A percentile compares a stretch with the other conserved stretches of the same genome.
These are phyloP conservation scores for Trematocara variabile DNA, from an alignment of 2,113 vertebrate genomes.

Conservation along the genomic window DNA sequence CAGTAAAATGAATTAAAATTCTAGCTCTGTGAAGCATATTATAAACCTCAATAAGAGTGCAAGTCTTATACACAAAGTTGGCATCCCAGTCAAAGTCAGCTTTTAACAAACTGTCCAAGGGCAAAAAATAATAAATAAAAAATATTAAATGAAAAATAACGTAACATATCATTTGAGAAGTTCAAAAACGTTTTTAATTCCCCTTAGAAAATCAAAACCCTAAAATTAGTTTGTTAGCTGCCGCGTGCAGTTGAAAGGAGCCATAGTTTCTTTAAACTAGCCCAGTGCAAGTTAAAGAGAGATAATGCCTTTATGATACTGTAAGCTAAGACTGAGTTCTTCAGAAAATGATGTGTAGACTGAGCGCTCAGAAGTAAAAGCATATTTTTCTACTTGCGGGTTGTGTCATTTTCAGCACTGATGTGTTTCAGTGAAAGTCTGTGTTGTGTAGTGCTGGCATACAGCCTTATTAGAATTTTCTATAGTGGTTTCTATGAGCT, in stretches of 20 bases:
- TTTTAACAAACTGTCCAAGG: conserved; percentile 33
- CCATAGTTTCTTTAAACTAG: conserved; percentile 19
- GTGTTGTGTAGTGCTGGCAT: conserved; percentile 31
- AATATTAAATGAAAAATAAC: neutral
- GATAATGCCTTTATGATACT: conserved; percentile 23
- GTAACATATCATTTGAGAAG: neutral
- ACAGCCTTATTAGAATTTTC: conserved; percentile 70
- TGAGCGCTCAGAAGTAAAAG: conserved; percentile 5
- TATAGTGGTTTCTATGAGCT: conserved; percentile 71
- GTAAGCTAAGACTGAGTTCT: conserved; percentile 14
- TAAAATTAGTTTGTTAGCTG: conserved; percentile 46
- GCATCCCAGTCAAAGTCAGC: conserved; percentile 17
- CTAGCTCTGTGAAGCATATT: conserved; percentile 3
- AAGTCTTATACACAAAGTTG: conserved; percentile 11
- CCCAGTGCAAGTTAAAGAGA: conserved; percentile 17
- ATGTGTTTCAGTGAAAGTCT: conserved; percentile 32
- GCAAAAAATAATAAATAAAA: neutral
- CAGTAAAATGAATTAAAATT: neutral
- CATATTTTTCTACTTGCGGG: conserved; percentile 3
- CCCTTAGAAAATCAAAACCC: conserved; percentile 34
- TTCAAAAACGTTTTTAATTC: neutral
- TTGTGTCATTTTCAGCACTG: conserved; percentile 10
- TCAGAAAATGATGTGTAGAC: neutral
- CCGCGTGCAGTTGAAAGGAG: conserved; percentile 5
- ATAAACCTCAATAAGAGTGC: conserved; percentile 1